Conservation (phyloP, 2,888 invertebrate species). For the Campaea margaritaria region DNA sequence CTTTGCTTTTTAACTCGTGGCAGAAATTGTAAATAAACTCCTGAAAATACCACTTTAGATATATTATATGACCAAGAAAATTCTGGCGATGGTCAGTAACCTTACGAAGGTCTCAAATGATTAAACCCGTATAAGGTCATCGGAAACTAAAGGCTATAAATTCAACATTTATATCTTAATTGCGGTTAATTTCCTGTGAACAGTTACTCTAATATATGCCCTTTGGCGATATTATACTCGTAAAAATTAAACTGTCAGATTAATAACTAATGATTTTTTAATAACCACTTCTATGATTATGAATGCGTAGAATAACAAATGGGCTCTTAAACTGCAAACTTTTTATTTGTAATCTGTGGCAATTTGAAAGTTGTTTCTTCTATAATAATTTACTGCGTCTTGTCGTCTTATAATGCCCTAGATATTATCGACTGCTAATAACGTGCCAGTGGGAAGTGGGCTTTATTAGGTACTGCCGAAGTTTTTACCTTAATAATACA, state of each 20-base stretch:
- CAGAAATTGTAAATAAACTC: too few relatives aligned
- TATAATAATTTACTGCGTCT: too few relatives aligned
- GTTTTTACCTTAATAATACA: too few relatives aligned
- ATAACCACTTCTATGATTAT: conserved; percentile 3
- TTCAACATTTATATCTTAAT: conserved; percentile 24
- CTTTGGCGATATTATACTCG: conserved; percentile 13
- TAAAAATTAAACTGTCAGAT: conserved; percentile 14
- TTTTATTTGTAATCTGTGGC: neutral
- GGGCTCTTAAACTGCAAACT: neutral
- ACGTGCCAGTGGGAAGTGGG: too few relatives aligned
- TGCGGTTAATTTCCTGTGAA: conserved; percentile 22
- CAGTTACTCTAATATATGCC: neutral
- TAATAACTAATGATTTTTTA: conserved; percentile 21
- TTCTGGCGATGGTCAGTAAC: neutral
- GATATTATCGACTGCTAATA: too few relatives aligned
- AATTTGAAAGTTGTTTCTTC: too few relatives aligned
- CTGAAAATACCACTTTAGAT: too few relatives aligned
- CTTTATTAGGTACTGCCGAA: too few relatives aligned
- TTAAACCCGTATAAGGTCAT: conserved; percentile 2
- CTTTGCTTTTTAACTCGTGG: too few relatives aligned
- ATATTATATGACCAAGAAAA: neutral
- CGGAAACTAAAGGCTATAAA: conserved; percentile 17
- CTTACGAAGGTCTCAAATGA: neutral
- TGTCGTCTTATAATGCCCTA: too few relatives aligned
- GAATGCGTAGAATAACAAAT: neutral